Evolutionary conservation across 1,140 invertebrate species (phyloP).

Genomic region (Orchesella cincta): DNA sequence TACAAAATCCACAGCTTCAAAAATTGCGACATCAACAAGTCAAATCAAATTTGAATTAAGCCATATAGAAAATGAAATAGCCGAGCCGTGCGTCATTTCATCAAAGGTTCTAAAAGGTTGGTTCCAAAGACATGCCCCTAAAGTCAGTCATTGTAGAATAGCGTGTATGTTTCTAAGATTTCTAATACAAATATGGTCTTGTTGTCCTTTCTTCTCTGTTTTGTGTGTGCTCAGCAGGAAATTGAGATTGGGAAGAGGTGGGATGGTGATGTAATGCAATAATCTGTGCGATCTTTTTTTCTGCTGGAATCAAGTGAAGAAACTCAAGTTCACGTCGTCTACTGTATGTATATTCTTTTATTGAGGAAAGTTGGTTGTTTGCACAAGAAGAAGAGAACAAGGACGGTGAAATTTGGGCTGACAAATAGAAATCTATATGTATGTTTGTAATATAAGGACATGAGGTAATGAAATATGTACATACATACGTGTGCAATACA

Average conservation of each 20-base stretch:
- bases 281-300: background rate
- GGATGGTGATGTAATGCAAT: slow-evolving; percentile 2
- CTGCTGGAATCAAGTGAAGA: too few relatives aligned
- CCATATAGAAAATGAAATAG: too few relatives aligned
- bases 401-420: too few relatives aligned
- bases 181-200: too few relatives aligned
- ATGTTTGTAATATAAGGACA: too few relatives aligned
- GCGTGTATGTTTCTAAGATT: too few relatives aligned
- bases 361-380: background rate
- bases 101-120: too few relatives aligned
- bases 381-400: background rate
- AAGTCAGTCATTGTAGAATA: too few relatives aligned
- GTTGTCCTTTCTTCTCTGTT: background rate
- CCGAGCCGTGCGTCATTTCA: background rate
- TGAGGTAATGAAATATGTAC: slow-evolving; percentile 13
- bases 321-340: too few relatives aligned
- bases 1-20: background rate
- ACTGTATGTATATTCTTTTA: too few relatives aligned
- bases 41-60: background rate
- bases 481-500: background rate
- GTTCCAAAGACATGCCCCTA: too few relatives aligned
- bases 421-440: too few relatives aligned
- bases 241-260: background rate
- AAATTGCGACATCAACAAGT: slow-evolving; percentile 2
- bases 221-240: background rate